Evolutionary conservation across 1,140 invertebrate genomes (phyloP).

Genomic region (Bactericera cockerelli): DNA sequence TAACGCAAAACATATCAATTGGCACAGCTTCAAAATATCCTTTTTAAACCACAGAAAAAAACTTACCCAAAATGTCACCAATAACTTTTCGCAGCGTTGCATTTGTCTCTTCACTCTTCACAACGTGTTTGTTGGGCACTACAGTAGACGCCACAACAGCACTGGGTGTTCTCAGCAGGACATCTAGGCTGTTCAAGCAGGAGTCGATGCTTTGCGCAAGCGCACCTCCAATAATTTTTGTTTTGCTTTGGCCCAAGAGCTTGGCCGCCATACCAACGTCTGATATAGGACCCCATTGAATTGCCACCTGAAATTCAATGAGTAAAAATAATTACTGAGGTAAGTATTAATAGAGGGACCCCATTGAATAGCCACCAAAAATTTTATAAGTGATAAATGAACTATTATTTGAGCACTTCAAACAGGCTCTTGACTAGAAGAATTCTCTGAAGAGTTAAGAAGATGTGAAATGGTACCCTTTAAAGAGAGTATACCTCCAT

Average conservation of each 20-base stretch:
- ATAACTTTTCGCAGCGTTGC: slow-evolving; percentile 1
- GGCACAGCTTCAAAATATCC: too few species aligned
- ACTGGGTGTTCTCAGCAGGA: neutral
- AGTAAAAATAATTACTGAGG: neutral
- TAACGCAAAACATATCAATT: too few species aligned
- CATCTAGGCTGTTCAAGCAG: slow-evolving; percentile 7
- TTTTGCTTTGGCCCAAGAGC: slow-evolving; percentile 1
- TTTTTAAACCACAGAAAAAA: too few species aligned
- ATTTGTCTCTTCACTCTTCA: neutral
- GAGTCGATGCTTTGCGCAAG: slow-evolving; percentile 14
- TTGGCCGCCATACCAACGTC: slow-evolving; percentile 15
- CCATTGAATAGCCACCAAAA: too few species aligned
- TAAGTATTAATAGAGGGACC: neutral
- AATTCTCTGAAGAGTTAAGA: too few species aligned
- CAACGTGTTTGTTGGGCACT: slow-evolving; percentile 11
- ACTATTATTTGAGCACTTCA: too few species aligned
- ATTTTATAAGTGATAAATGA: too few species aligned
- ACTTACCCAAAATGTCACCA: slow-evolving; percentile 13
- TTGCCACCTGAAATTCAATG: slow-evolving; percentile 1
- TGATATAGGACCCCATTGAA: slow-evolving; percentile 16
- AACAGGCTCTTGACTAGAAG: too few species aligned
- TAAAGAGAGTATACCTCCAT: too few species aligned
- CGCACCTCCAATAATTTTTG: slow-evolving; percentile 8
- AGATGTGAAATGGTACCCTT: too few species aligned
- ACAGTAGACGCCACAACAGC: slow-evolving; percentile 13